Base-by-base conservation (phyloP, 2,797 vertebrate species). In the Brachyalestes nurse region DNA sequence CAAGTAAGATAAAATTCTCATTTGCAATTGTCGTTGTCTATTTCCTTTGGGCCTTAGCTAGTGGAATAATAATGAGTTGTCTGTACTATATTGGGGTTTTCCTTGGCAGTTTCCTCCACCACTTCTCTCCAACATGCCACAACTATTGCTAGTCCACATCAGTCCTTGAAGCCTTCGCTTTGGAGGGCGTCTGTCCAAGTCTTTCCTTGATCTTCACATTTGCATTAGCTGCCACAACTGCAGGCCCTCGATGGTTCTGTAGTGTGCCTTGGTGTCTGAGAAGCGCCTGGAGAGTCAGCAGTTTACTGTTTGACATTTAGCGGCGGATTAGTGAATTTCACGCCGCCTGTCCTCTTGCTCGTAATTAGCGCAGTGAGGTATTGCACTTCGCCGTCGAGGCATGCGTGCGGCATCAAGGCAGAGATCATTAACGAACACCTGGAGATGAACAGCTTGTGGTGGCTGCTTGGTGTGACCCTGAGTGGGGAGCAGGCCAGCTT, bases 401-500 rank as follows among this genome's bases (percentile, higher is more conserved):
- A 90, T 82, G 84, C 88, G 79, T 89, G 89, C 88, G 91, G 89
- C 92, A 94, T 94, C 93, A 93, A 93, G 93, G 91, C 93, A 92
- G 93, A 92, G 91, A 92, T 91, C 93, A 93, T 95, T 95, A 94
- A 93, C 89, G 92, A 93, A 94, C 93, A 94, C 93, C 93, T 94
- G 94, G 92, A 95, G 94, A 93, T 91, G 93, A 95, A 94, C 94
- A 95, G 93, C 93, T 94, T 94, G 93, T 90, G 93, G 92, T 90
- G 93, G 90, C 88, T 91, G 91, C 91, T 92, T 93, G 87, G 91
- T 90, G 91, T 93, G 93, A 94, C 93, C 93, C 93, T 90, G 87
- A 92, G 89, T 89, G 87, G 91, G 91, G 91, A 86, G 85, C 89
- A 86, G 89, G 90, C 90, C 91, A 90, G 88, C 93, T 93, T 90